Conservation (phyloP, 2,113 vertebrate species). For the Emydura subglobosa region DNA sequence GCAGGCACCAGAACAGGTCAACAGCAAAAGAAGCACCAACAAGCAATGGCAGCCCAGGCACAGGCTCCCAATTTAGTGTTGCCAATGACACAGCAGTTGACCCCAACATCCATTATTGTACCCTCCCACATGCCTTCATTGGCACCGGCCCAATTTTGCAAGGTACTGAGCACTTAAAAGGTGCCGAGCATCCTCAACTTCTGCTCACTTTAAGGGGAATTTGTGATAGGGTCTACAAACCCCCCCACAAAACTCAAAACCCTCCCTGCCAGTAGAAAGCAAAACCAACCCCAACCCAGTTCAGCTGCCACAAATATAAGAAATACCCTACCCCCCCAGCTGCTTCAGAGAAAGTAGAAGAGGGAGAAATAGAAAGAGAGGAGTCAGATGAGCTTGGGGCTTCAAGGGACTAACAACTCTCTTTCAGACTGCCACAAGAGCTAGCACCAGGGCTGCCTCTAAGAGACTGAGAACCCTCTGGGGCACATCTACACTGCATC, state of each 20-base stretch:
- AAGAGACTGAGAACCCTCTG: neutral
- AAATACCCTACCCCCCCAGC: neutral
- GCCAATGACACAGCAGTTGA: neutral
- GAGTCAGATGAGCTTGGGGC: neutral
- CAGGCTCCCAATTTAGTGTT: neutral
- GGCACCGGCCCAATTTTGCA: neutral
- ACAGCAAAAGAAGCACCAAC: neutral
- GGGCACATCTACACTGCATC: neutral
- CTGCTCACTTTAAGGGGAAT: neutral
- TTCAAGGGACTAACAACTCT: neutral
- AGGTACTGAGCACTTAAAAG: neutral
- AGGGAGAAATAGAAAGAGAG: neutral
- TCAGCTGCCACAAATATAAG: neutral
- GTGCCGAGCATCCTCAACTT: neutral
- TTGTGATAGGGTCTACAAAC: neutral
- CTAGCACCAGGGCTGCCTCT: neutral
- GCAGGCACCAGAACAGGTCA: neutral
- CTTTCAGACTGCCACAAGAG: neutral
- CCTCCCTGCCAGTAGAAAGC: neutral
- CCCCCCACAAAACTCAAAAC: neutral
- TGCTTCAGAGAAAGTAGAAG: neutral
- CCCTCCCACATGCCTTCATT: neutral
- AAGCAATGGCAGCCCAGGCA: neutral
- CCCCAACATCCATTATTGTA: neutral
- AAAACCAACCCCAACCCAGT: neutral